Evolutionary conservation across 1,140 invertebrate genomes (phyloP).

Genomic region (Ceratina australensis): DNA sequence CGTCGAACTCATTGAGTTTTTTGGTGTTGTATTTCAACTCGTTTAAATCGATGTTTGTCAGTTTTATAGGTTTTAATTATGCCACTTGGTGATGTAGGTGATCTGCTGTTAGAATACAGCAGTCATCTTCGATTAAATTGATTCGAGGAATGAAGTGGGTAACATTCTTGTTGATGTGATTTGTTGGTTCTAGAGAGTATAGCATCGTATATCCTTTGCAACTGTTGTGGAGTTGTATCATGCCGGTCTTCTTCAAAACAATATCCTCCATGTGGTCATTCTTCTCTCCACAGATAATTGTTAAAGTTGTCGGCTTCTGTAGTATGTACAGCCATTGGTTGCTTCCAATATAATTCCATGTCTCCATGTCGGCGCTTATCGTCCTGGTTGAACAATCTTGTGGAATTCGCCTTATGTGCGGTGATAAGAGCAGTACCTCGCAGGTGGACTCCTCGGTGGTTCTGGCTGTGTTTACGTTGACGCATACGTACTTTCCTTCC

Average conservation of each 20-base stretch:
- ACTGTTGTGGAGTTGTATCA: not conserved
- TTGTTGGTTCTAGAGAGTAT: not conserved
- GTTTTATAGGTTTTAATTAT: not conserved
- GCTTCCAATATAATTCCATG: not conserved
- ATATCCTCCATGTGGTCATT: not conserved
- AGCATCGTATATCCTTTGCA: conserved; percentile 13
- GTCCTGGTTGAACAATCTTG: not conserved
- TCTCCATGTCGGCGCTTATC: not conserved
- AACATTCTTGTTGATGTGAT: not conserved
- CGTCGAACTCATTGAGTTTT: not conserved
- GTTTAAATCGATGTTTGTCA: not conserved
- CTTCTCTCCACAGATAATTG: not conserved
- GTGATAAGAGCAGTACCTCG: not conserved
- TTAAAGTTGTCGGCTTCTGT: not conserved
- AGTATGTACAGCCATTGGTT: not conserved
- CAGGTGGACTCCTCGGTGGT: not conserved
- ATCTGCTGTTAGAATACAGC: not conserved
- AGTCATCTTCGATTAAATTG: not conserved
- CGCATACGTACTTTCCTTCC: conserved; percentile 1
- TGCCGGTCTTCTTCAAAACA: not conserved
- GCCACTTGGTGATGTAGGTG: not conserved
- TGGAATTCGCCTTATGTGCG: not conserved
- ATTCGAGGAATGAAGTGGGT: not conserved
- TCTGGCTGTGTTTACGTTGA: not conserved
- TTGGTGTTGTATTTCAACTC: not conserved